Evolutionary conservation across 1,140 invertebrate species (phyloP), one percentile per base, ranked within the genome.

Genomic region (Anastrepha obliqua): DNA sequence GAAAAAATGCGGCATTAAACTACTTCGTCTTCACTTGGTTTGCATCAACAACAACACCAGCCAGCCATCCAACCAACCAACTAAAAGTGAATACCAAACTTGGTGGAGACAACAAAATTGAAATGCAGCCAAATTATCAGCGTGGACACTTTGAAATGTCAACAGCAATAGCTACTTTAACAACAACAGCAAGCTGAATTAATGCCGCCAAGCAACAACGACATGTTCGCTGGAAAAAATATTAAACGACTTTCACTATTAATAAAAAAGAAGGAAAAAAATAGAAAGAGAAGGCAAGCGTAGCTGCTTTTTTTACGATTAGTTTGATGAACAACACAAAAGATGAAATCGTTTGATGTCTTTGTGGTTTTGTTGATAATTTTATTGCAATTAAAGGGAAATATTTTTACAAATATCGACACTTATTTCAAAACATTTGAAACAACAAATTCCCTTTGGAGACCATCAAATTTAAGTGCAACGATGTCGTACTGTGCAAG

Each of bases 161-260:
- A 81, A 81, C 47, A 55, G 20, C n/a, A 81, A 55, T 58, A 55
- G 74, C 20, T 55, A 81, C 44, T 81, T 44, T 81, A 9, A 81
- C 47, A 81, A 55, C 47, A 78, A 51, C 15, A 74, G 74, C 47
- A 11, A 29, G 20, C n/a, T 11, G 9, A 81, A 62, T 17, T 55
- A 55, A 55, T 55, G 51, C 11, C 11, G n/a, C 60, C 13, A 62
- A 62, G 15, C 60, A 62, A 81, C 74, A 55, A 81, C n/a, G n/a
- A 5, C 5, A 81, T 81, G 55, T 74, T 42, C 42, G 39, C 42
- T 81, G 74, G 47, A 29, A 81, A 81, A 81, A 81, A 55, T 55
- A 55, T 20, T 81, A 55, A 58, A 81, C 74, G 47, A 81, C 74
- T 81, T 81, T 81, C 74, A 81, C 74, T 81, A 11, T 20, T 55